phyloP scores from a whole-genome alignment of 2,113 vertebrate genomes.

The Hemiscyllium ocellatum region DNA sequence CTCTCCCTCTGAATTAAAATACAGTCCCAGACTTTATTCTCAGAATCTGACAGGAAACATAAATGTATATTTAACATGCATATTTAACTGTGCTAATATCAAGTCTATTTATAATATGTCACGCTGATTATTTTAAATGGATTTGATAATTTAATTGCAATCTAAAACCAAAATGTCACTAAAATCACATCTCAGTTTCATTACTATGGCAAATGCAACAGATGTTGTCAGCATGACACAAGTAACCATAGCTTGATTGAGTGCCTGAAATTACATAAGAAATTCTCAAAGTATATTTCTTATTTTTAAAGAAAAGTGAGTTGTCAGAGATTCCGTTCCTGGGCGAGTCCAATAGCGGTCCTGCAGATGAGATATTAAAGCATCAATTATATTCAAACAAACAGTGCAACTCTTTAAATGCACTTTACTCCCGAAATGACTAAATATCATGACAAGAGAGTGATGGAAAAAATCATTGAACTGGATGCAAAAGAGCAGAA shows the following conservation, averaged over 20 bases:
- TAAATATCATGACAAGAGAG: not conserved
- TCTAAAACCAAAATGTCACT: conserved; percentile 15
- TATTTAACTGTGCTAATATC: conserved; percentile 1
- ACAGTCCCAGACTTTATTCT: not conserved
- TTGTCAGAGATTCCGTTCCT: not conserved
- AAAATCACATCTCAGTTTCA: conserved; percentile 7
- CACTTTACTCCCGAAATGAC: not conserved
- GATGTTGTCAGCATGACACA: not conserved
- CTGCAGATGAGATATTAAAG: not conserved
- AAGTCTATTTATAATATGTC: not conserved
- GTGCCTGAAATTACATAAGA: not conserved
- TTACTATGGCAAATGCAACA: not conserved
- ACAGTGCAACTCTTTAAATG: not conserved
- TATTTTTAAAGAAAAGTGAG: not conserved
- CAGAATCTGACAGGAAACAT: not conserved
- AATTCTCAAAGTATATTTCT: not conserved
- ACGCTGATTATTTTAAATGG: not conserved
- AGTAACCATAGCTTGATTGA: not conserved
- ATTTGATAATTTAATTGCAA: conserved; percentile 15
- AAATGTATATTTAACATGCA: conserved; percentile 1
- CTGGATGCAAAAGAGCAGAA: not conserved
- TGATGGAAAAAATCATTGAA: not conserved
- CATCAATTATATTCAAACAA: not conserved
- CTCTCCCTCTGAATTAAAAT: not conserved
- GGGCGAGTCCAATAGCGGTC: not conserved